Evolutionary conservation across 2,797 vertebrate genomes (phyloP).

Genomic region (Sebastes trivittatus): DNA sequence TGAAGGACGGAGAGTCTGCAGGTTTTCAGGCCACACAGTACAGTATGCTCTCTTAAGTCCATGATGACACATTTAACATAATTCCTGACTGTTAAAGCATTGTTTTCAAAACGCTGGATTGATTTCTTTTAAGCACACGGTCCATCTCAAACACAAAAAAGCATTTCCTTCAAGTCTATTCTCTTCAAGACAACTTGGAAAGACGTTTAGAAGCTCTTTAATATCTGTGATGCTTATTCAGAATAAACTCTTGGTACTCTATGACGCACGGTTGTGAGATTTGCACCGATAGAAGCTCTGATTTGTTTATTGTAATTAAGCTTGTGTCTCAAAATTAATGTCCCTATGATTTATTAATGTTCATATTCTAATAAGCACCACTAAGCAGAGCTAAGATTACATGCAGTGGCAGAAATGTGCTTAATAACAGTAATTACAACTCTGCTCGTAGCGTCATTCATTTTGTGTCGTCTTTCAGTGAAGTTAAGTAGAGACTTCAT

Average conservation of each 20-base stretch:
- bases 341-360: slow-evolving; percentile 40
- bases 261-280: not conserved
- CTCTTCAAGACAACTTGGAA: not conserved
- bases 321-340: slow-evolving; percentile 32
- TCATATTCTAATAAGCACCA: slow-evolving; percentile 30
- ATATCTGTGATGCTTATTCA: not conserved
- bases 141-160: not conserved
- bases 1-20: not conserved
- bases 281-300: slow-evolving; percentile 4
- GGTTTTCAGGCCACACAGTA: not conserved
- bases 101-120: not conserved
- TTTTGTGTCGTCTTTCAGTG: slow-evolving; percentile 12
- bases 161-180: not conserved
- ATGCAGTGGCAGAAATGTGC: slow-evolving; percentile 22
- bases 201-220: not conserved
- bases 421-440: slow-evolving; percentile 45
- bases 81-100: not conserved
- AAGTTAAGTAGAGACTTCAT: slow-evolving; percentile 15
- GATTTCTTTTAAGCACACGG: not conserved
- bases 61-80: not conserved
- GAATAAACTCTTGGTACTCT: not conserved
- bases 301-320: slow-evolving; percentile 41
- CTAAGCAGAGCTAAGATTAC: slow-evolving; percentile 42
- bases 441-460: slow-evolving; percentile 8
- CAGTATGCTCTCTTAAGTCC: not conserved